Percentiles rank a stretch among this genome's conserved stretches.
phyloP scores from a whole-genome alignment of 2,888 invertebrate species.

The Rotaria sp. region DNA sequence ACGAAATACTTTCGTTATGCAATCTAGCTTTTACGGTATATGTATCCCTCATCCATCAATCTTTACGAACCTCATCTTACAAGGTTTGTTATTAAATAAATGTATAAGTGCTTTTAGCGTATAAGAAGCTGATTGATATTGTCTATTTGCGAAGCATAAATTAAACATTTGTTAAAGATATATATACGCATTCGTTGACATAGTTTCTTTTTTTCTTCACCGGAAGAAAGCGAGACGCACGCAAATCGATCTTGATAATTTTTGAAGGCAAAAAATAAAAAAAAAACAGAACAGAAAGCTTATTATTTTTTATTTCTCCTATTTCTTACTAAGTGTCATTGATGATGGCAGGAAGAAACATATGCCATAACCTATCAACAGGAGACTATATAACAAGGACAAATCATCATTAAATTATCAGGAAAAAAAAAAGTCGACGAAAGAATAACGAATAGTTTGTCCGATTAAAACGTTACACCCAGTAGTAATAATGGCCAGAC shows the following conservation, averaged over 20 bases:
- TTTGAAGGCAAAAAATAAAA: not conserved
- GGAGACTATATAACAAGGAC: not conserved
- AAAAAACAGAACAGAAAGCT: not conserved
- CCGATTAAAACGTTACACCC: not conserved
- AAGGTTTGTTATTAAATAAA: constrained; percentile 1
- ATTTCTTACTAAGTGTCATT: not conserved
- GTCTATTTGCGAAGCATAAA: not conserved
- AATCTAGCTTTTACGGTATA: not conserved
- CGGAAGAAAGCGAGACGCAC: not conserved
- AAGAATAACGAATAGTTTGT: not conserved
- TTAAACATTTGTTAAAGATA: not conserved
- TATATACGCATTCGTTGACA: not conserved
- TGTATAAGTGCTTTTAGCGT: not conserved
- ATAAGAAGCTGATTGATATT: not conserved
- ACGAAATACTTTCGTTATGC: not conserved
- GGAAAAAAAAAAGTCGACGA: not conserved
- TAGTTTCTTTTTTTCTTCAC: not conserved
- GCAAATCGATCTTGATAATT: not conserved
- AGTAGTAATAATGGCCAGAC: constrained; percentile 1
- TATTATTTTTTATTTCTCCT: constrained; percentile 4
- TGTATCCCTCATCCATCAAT: not conserved
- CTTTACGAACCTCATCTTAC: not conserved
- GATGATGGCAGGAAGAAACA: not conserved
- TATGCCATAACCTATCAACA: not conserved
- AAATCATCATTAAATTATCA: not conserved